phyloP scores from a whole-genome alignment of 2,113 vertebrate species.

The Bolborhynchus lineola region DNA sequence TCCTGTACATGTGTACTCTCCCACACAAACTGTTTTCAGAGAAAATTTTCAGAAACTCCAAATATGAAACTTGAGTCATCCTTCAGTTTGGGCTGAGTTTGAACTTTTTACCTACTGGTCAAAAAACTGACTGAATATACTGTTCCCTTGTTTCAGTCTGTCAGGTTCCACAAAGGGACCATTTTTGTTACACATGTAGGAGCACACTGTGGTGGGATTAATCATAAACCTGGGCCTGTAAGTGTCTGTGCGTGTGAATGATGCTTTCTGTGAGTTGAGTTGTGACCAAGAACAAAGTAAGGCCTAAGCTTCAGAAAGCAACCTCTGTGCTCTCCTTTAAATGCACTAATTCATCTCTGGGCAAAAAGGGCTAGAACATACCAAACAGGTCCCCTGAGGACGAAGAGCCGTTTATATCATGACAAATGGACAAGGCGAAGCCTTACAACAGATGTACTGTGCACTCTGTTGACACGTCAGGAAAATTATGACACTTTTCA shows the following conservation, averaged over 20 bases:
- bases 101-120: constrained; percentile 66
- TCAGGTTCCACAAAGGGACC: constrained; percentile 69
- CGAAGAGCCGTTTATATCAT: background rate
- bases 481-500: constrained; percentile 7
- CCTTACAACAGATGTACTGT: constrained; percentile 27
- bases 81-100: constrained; percentile 45
- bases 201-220: constrained; percentile 51
- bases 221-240: constrained; percentile 57
- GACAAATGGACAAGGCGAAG: constrained; percentile 30
- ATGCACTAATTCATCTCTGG: constrained; percentile 73
- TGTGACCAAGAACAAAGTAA: constrained; percentile 68
- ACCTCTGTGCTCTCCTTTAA: constrained; percentile 74
- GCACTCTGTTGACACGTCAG: background rate
- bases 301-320: constrained; percentile 68
- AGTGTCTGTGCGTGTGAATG: constrained; percentile 71
- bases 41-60: constrained; percentile 53
- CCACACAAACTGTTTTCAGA: constrained; percentile 20
- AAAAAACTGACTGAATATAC: constrained; percentile 61
- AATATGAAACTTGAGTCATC: constrained; percentile 54
- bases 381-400: constrained; percentile 50
- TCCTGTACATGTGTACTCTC: constrained; percentile 13
- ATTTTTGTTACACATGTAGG: constrained; percentile 55
- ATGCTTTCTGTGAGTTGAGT: constrained; percentile 73
- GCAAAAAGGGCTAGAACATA: constrained; percentile 60
- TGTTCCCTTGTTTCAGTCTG: constrained; percentile 57